Evolutionary conservation across 2,113 vertebrate species (phyloP), one percentile per base, ranked within the genome.

Genomic region (Empidonax alnorum): DNA sequence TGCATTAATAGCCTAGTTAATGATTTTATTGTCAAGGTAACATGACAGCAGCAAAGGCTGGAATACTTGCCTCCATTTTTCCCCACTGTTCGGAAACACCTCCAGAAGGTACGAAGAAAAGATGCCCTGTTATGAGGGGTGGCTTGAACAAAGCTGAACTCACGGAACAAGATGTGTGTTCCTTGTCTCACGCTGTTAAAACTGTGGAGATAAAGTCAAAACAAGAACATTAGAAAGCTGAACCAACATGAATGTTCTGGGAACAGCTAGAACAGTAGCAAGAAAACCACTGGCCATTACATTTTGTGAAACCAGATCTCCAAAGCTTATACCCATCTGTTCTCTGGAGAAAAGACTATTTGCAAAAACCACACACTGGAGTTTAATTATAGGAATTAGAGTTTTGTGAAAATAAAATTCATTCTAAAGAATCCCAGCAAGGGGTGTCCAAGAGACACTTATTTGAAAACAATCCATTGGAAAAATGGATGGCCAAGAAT

Each of bases 91-190:
- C 99, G 98, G 98, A 99, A 99, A 95, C 99, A 99, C 68, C 98
- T 99, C 99, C 99, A 99, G 98, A 99, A 99, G 87, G 98, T 98
- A 68, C 98, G 98, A 93, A 99, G 98, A 96, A 99, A 99, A 35
- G 99, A 99, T 0, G 97, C 98, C 80, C 99, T 98, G 84, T 99
- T 99, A 71, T 99, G 99, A 42, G 99, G 98, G 10, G 99, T 99
- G 44, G 98, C 99, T 94, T 98, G 98, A 86, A 99, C 98, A 97
- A 99, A 99, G 98, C 92, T 98, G 95, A 99, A 99, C 85, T 99
- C 99, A 56, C 99, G 98, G 97, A 99, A 99, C 87, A 99, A 98
- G 96, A 99, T 93, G 84, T 99, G 99, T 93, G 99, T 99, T 93
- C 99, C 98, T 94, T 99, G 99, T 96, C 98, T 98, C 35, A 99